Evolutionary conservation across 2,113 vertebrate genomes (phyloP), one percentile per base, ranked within the genome.

Genomic region (Lycocorax pyrrhopterus): DNA sequence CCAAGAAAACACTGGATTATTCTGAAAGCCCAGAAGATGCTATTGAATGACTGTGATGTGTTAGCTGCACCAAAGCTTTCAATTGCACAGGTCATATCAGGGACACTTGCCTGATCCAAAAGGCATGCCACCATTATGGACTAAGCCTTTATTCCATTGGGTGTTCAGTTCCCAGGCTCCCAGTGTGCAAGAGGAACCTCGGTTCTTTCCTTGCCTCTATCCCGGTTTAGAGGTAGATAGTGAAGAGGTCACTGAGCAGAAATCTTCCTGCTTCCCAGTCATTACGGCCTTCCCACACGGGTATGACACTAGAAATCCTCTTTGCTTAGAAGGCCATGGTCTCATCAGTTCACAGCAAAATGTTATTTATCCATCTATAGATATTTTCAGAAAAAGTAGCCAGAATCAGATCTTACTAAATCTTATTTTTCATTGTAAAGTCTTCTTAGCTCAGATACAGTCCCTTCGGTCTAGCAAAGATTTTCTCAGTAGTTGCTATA

Each of bases 261-360:
- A 39, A 2, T 76, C 16, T 81, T 74, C 19, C n/a, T 5, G 25
- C 58, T 94, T 89, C 23, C 18, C 27, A 4, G 26, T 47, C 29
- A n/a, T 27, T 52, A n/a, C 0, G 1, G n/a, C 19, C 13, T 22
- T 27, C 30, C 13, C n/a, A 35, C 6, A 9, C 4, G 18, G 10
- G 9, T 77, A 7, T 35, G 39, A 26, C 51, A 33, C 12, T 51
- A 53, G 51, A 74, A 84, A 32, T 53, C 30, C 22, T 51, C 68
- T 85, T 72, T 32, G 13, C 51, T 71, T 71, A 63, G 62, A 69
- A 74, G 47, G 6, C 46, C 66, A 2, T 84, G 44, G 60, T 58
- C n/a, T 39, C n/a, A 10, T 32, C 29, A 58, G 29, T 44, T 77
- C 59, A 72, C 41, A 83, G 29, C 15, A 63, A 67, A 51, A 21